Evolutionary conservation across 2,113 vertebrate species (phyloP).

Genomic region (Perca flavescens): DNA sequence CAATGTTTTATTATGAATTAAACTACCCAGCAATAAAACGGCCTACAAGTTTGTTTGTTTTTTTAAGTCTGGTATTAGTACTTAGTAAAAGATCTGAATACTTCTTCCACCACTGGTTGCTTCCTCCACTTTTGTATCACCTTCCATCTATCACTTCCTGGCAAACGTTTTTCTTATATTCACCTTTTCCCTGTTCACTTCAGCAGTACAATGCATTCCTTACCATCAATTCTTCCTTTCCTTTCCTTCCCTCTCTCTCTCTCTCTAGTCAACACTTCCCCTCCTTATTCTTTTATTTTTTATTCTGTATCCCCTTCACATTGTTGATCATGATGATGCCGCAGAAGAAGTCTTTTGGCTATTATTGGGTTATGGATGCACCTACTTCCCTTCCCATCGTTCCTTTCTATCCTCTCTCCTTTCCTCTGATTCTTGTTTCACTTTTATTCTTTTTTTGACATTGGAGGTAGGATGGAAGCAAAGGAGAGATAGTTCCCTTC

Average conservation of each 20-base stretch:
- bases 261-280: neutral
- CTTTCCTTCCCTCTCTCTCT: neutral
- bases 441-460: slow-evolving; percentile 8
- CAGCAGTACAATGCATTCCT: neutral
- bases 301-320: neutral
- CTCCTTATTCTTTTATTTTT: neutral
- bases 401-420: neutral
- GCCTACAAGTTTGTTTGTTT: too few species aligned
- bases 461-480: neutral
- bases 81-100: too few species aligned
- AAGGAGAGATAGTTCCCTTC: neutral
- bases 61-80: too few species aligned
- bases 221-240: neutral
- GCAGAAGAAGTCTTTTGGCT: neutral
- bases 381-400: neutral
- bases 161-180: neutral
- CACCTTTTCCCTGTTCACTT: neutral
- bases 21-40: too few species aligned
- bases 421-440: neutral
- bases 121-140: neutral
- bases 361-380: neutral
- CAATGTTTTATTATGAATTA: too few species aligned
- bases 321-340: neutral
- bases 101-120: too few species aligned
- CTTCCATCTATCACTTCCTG: neutral